A percentile compares a stretch with the other conserved stretches of the same genome.
Evolutionary conservation across 2,888 invertebrate species (phyloP).

Genomic region (Diarsia brunnea): DNA sequence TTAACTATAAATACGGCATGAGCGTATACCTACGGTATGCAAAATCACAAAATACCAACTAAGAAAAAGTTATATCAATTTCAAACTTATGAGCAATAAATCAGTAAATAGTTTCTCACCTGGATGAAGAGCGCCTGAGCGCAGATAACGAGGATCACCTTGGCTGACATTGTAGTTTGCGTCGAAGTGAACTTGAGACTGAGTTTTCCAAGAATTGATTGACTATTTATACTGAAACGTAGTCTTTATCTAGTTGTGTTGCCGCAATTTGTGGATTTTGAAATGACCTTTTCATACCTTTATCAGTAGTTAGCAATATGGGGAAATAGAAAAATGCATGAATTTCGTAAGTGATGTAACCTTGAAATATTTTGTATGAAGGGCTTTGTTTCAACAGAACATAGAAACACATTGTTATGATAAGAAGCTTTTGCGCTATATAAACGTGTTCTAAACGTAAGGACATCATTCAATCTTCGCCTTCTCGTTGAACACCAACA

Average conservation of each 20-base stretch:
- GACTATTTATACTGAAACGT: not conserved
- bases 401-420: not conserved
- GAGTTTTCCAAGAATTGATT: not conserved
- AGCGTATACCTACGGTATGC: too few species aligned
- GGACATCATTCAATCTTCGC: not conserved
- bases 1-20: too few species aligned
- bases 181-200: not conserved
- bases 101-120: too few species aligned
- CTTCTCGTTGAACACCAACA: not conserved
- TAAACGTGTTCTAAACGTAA: not conserved
- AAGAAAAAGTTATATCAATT: too few species aligned
- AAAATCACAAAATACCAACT: not conserved
- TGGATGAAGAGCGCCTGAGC: constrained; percentile 2
- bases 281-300: not conserved
- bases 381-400: not conserved
- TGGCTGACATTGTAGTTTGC: not conserved
- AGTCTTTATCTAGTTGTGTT: not conserved
- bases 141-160: not conserved
- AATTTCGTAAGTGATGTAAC: not conserved
- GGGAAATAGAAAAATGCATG: not conserved
- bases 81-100: too few species aligned
- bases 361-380: not conserved
- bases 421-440: not conserved
- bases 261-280: not conserved
- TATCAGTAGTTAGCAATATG: not conserved